These are phyloP conservation scores for Leuciscus waleckii DNA, from an alignment of 2,797 vertebrate genomes.

Conservation along the genomic window DNA sequence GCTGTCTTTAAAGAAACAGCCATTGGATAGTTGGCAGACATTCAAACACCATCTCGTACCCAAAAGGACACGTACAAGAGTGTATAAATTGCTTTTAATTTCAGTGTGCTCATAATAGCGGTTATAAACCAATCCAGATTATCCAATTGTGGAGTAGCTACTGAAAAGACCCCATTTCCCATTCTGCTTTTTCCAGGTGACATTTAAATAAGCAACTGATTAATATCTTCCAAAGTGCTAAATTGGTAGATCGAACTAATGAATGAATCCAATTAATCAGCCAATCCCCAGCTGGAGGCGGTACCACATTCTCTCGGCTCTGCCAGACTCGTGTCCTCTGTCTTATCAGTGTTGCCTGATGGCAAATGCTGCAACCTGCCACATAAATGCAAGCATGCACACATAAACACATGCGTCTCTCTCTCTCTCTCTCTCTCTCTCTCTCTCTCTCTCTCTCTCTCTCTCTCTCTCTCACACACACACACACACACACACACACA, in stretches of 20 bases:
- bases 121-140: conserved; percentile 15
- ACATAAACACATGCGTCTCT: neutral
- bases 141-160: conserved; percentile 14
- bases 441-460: too few species aligned
- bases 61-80: conserved; percentile 5
- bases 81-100: conserved; percentile 17
- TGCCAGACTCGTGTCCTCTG: conserved; percentile 15
- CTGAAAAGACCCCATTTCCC: conserved; percentile 68
- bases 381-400: conserved; percentile 26
- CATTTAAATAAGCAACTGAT: conserved; percentile 81
- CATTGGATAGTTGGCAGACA: neutral
- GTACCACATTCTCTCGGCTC: conserved; percentile 2
- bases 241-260: conserved; percentile 80
- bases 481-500: neutral
- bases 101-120: conserved; percentile 2
- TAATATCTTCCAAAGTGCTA: conserved; percentile 75
- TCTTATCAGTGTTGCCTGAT: conserved; percentile 19
- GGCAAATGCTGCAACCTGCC: conserved; percentile 4
- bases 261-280: conserved; percentile 78
- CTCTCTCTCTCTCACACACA: too few species aligned
- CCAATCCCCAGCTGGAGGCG: conserved; percentile 59
- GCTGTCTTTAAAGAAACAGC: conserved; percentile 9
- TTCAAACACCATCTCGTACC: neutral
- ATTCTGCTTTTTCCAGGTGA: conserved; percentile 67
- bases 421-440: neutral